phyloP scores from a whole-genome alignment of 2,797 vertebrate species.

The Darevskia mixta region DNA sequence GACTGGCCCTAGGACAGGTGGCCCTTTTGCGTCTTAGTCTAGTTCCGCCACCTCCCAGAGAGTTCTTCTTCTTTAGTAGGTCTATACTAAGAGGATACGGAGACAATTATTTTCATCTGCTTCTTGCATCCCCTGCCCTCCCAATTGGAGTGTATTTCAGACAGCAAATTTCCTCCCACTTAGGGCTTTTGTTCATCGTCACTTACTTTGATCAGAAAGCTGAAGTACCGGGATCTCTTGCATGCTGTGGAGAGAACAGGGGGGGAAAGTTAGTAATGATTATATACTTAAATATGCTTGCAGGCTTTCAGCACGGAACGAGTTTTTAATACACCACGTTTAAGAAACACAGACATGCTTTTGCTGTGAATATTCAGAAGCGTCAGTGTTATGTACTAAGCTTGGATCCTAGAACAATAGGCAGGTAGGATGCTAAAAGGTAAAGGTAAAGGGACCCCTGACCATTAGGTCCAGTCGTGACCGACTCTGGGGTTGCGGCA shows the following conservation, averaged over 20 bases:
- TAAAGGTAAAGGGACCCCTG: too few species aligned
- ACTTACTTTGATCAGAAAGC: constrained; percentile 53
- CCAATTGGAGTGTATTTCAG: constrained; percentile 20
- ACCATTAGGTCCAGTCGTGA: too few species aligned
- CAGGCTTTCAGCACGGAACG: constrained; percentile 42
- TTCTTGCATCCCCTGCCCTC: too few species aligned
- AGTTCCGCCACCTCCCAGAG: background rate
- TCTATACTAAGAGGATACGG: background rate
- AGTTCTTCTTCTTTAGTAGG: background rate
- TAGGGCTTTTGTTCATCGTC: constrained; percentile 11
- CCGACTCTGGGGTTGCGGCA: too few species aligned
- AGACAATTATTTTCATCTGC: background rate
- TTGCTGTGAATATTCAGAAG: constrained; percentile 47
- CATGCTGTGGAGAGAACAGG: constrained; percentile 43
- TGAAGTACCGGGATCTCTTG: constrained; percentile 23
- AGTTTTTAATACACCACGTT: constrained; percentile 17
- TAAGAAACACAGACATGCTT: constrained; percentile 13
- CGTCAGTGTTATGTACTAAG: too few species aligned
- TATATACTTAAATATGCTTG: constrained; percentile 59
- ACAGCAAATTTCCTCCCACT: background rate
- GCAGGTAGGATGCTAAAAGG: too few species aligned
- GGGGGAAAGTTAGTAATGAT: constrained; percentile 34
- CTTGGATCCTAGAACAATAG: too few species aligned
- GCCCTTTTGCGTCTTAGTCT: too few species aligned
- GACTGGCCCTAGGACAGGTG: too few species aligned